Percentiles rank a stretch among this genome's conserved stretches.
Conservation (phyloP, 2,113 vertebrate genomes). For the Cygnus atratus region DNA sequence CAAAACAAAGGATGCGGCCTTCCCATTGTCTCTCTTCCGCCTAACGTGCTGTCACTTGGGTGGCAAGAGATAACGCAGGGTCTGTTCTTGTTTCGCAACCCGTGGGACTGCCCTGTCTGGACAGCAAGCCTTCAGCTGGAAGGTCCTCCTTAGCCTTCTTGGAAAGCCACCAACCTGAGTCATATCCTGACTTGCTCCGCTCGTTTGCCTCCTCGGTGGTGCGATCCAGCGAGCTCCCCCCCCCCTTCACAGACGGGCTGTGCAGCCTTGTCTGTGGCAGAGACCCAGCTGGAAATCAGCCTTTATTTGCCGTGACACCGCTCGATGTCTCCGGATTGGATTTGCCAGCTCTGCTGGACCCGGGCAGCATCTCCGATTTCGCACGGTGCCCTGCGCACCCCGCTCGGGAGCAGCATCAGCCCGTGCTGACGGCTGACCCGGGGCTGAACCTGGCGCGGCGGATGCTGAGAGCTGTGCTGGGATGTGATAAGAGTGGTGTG, state of each 20-base stretch:
- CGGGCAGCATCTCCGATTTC: neutral
- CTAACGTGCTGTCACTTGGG: fast-evolving
- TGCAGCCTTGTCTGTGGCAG: fast-evolving
- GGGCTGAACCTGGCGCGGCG: neutral
- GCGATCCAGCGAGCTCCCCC: neutral
- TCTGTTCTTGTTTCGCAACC: neutral
- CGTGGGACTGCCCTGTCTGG: neutral
- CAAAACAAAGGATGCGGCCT: neutral
- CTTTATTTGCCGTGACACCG: neutral
- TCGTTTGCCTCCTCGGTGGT: neutral
- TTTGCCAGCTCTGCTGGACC: neutral
- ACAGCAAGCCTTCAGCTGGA: slow-evolving; percentile 4
- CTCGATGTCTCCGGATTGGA: neutral
- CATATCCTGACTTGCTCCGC: slow-evolving; percentile 1
- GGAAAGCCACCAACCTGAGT: slow-evolving; percentile 44
- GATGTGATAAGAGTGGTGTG: neutral
- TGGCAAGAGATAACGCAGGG: neutral
- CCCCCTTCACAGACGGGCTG: fast-evolving
- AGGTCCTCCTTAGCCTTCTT: slow-evolving; percentile 20
- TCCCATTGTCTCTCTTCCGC: neutral
- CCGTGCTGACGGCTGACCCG: fast-evolving
- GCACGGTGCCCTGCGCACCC: fast-evolving
- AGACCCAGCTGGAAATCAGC: neutral
- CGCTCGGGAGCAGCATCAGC: fast-evolving
- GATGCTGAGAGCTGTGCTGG: neutral